Evolutionary conservation across 1,140 invertebrate genomes (phyloP), one percentile per base, ranked within the genome.

Genomic region (Acromyrmex charruanus): DNA sequence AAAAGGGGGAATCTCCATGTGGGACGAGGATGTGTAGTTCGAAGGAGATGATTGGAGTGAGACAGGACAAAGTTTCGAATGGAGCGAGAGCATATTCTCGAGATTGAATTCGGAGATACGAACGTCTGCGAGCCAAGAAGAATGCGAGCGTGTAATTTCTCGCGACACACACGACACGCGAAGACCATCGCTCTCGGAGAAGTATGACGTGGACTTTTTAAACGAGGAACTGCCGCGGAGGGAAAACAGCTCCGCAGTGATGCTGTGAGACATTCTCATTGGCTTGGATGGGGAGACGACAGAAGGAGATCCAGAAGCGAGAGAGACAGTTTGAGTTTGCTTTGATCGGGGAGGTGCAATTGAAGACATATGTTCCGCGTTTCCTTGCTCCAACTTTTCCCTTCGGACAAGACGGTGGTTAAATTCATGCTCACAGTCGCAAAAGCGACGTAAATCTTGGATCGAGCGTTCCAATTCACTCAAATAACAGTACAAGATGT

Each of bases 141-240:
- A 74, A 88, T 71, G 79, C 87, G 49, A 75, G 72, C 69, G 88
- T 89, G 82, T 88, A 89, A 89, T 89, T 88, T 89, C 87, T 85
- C 31, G 85, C 35, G 81, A 79, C 53, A 55, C 35, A 61, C 25
- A 21, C 55, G n/a, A 25, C 55, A 18, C 3, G 18, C 12, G n/a
- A 25, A 25, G 31, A 28, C 7, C 39, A 61, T n/a, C 39, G 14
- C n/a, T 59, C 7, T 14, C 69, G 39, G 10, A 28, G n/a, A 75
- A 75, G 80, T 84, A 75, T 58, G 68, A 82, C 55, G 58, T n/a
- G 69, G 69, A 61, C 69, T 84, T 84, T 84, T 84, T 84, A 61
- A 84, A 84, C 25, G 80, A 84, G 39, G 74, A 74, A 82, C 39
- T 82, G 39, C 39, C 28, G 55, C 53, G 53, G 12, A 74, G 35